These are phyloP conservation scores for Agonopterix arenella DNA, from an alignment of 2,888 invertebrate species.

Conservation along the genomic window DNA sequence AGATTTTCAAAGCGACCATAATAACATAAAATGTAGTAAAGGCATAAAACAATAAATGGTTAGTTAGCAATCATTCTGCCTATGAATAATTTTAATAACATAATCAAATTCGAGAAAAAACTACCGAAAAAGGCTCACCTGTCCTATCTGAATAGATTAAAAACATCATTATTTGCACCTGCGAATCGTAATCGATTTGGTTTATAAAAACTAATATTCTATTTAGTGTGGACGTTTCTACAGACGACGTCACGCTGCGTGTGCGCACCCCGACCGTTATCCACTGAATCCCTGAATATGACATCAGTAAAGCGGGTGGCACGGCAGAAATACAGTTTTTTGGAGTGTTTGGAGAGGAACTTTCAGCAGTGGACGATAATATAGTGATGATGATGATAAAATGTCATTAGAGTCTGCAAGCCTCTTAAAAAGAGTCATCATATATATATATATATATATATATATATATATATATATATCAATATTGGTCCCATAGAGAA, in stretches of 20 bases:
- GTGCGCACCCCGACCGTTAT: slow-evolving; percentile 47
- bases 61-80: neutral
- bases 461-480: too few relatives aligned
- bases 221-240: slow-evolving; percentile 26
- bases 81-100: slow-evolving; percentile 41
- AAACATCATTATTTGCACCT: slow-evolving; percentile 62
- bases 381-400: too few relatives aligned
- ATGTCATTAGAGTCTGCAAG: too few relatives aligned
- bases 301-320: too few relatives aligned
- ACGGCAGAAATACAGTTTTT: too few relatives aligned
- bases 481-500: too few relatives aligned
- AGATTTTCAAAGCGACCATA: neutral
- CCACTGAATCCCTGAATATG: too few relatives aligned
- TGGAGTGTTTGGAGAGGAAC: too few relatives aligned
- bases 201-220: slow-evolving; percentile 29
- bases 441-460: too few relatives aligned
- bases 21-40: neutral
- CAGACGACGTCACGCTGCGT: slow-evolving; percentile 53
- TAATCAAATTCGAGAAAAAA: slow-evolving; percentile 27
- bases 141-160: slow-evolving; percentile 33
- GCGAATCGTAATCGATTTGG: slow-evolving; percentile 61
- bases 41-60: neutral
- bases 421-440: too few relatives aligned
- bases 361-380: too few relatives aligned
- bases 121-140: slow-evolving; percentile 30